Evolutionary conservation across 2,113 vertebrate species (phyloP).

Genomic region (Marmota flaviventris): DNA sequence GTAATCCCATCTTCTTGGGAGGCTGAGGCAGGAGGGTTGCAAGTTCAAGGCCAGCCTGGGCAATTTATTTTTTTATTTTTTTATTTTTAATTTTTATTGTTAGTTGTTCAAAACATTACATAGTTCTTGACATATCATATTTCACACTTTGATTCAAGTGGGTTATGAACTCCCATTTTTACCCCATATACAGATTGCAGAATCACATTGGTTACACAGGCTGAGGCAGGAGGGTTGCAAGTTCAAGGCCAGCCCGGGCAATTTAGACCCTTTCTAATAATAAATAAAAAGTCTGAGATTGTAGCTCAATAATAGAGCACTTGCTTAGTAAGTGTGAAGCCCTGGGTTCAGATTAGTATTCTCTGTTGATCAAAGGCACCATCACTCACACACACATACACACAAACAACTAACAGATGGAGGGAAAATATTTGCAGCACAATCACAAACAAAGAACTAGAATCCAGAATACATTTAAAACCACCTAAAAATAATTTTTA

Average conservation of each 20-base stretch:
- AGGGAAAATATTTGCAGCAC: conserved; percentile 4
- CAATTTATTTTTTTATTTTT: not conserved
- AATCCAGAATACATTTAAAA: conserved; percentile 30
- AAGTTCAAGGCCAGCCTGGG: not conserved
- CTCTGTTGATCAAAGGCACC: not conserved
- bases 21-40: not conserved
- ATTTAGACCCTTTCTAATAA: not conserved
- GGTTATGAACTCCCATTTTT: too few relatives aligned
- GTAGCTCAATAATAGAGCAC: not conserved
- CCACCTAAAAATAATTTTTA: too few relatives aligned
- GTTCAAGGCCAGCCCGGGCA: not conserved
- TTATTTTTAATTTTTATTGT: too few relatives aligned
- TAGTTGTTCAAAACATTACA: too few relatives aligned
- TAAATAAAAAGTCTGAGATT: not conserved
- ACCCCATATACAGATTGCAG: too few relatives aligned
- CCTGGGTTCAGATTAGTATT: not conserved
- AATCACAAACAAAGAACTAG: not conserved
- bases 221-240: not conserved
- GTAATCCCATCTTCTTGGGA: not conserved
- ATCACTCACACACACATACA: not conserved
- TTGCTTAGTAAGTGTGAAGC: not conserved
- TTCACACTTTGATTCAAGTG: too few relatives aligned
- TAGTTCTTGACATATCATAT: too few relatives aligned
- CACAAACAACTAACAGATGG: not conserved
- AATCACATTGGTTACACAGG: too few relatives aligned